A percentile compares a stretch with the other conserved stretches of the same genome.
phyloP scores from a whole-genome alignment of 2,888 invertebrate species.

The Oxytorus armatus region DNA sequence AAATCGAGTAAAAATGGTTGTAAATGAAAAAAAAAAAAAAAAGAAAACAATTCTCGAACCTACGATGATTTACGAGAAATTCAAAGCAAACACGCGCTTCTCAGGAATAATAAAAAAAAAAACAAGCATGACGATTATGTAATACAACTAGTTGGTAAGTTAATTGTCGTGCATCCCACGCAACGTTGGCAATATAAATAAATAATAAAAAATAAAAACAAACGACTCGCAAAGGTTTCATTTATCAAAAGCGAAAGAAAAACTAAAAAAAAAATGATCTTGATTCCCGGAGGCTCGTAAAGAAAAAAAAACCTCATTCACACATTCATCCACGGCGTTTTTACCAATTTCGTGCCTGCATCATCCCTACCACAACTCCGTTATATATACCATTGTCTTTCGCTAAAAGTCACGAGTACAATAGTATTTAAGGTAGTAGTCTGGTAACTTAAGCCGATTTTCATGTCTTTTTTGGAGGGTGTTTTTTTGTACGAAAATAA shows the following conservation, averaged over 20 bases:
- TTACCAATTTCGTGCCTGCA: too few species aligned
- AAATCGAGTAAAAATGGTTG: not conserved
- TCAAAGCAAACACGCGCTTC: slow-evolving; percentile 30
- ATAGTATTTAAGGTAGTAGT: too few species aligned
- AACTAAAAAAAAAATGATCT: not conserved
- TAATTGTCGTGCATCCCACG: slow-evolving; percentile 27
- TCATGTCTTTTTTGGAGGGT: too few species aligned
- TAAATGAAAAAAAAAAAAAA: too few species aligned
- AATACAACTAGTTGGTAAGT: slow-evolving; percentile 48
- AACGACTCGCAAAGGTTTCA: too few species aligned
- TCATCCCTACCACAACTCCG: too few species aligned
- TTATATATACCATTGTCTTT: too few species aligned
- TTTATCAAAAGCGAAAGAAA: not conserved
- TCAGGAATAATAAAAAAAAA: slow-evolving; percentile 53
- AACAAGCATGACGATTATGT: slow-evolving; percentile 19
- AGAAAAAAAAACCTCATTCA: not conserved
- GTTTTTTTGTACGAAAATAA: too few species aligned
- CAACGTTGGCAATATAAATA: not conserved
- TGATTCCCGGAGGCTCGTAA: not conserved
- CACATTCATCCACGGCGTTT: too few species aligned
- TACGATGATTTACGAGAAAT: slow-evolving; percentile 28
- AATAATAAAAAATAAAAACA: too few species aligned
- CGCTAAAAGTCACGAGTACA: too few species aligned
- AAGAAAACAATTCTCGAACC: slow-evolving; percentile 27
- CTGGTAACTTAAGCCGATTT: too few species aligned